A percentile compares a stretch with the other conserved stretches of the same genome.
phyloP scores from a whole-genome alignment of 2,113 vertebrate species.

The Urocynchramus pylzowi region DNA sequence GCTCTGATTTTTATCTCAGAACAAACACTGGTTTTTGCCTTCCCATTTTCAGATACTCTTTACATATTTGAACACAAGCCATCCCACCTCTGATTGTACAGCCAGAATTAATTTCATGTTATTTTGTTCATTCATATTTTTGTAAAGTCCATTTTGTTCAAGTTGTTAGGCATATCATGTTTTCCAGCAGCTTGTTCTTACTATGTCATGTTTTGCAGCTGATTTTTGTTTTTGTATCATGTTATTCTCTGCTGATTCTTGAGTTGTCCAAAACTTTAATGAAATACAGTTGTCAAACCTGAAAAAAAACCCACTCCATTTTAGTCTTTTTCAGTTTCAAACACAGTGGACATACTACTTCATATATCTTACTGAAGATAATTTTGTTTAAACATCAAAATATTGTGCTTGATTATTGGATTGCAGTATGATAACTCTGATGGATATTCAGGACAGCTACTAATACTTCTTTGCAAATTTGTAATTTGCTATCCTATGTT shows the following conservation, averaged over 20 bases:
- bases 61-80: neutral
- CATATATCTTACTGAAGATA: neutral
- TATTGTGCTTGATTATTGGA: neutral
- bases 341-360: neutral
- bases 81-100: neutral
- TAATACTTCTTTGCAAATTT: neutral
- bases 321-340: neutral
- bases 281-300: neutral
- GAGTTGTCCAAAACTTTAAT: neutral
- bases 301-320: neutral
- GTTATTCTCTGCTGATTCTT: neutral
- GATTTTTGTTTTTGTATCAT: too few relatives aligned
- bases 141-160: neutral
- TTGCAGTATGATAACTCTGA: neutral
- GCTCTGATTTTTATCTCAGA: neutral
- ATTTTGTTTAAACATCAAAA: neutral
- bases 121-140: neutral
- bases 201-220: neutral
- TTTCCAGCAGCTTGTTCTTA: neutral
- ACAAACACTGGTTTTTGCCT: neutral
- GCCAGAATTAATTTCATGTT: neutral
- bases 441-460: neutral
- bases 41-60: neutral
- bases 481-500: neutral
- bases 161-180: neutral